Base-by-base conservation (phyloP, 2,888 invertebrate species). In the Cerceris rybyensis region DNA sequence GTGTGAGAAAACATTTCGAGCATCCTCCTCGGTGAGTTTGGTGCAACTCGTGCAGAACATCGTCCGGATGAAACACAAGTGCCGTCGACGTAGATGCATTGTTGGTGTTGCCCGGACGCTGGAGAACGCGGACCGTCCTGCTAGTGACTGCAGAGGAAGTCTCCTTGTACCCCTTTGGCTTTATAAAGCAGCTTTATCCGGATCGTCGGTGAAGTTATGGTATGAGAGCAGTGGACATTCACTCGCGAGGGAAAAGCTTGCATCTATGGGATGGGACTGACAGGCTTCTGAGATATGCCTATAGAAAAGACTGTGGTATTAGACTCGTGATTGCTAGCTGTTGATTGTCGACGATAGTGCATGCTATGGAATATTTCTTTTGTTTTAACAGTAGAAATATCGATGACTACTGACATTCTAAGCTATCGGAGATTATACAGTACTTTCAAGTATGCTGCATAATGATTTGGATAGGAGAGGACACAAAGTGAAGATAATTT, bases 111-210 rank as follows among this genome's bases (percentile, higher is more conserved):
- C 46, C 46, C 46, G 46, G 46, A 46, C 46, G 46, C 49, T 50
- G 13, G 42, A 60, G 49, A 70, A 54, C 75, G 58, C 70, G 54
- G 39, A 46, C 54, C 70, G 54, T 66, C 41, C 39, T 70, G 61
- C 74, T 39, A 68, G 43, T 58, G 72, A 67, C 77, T 72, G 66
- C 55, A 43, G 58, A 41, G 73, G 55, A 70, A 60, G 70, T 14
- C 55, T 67, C 70, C 77, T 74, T 64, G 58, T 69, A 28, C 28
- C 28, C 61, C 63, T 68, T 68, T 13, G 70, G 79, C 75, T 86
- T 88, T 86, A 87, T 88, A 83, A 87, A 88, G 82, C 75, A 87
- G 83, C 84, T 87, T 85, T 88, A 88, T 89, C 88, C 87, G 78
- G 86, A 89, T 87, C 84, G 84, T 75, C 78, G 67, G 67, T 61